A percentile compares a stretch with the other conserved stretches of the same genome.
Evolutionary conservation across 2,797 vertebrate genomes (phyloP).

Genomic region (Cossypha polioptera): DNA sequence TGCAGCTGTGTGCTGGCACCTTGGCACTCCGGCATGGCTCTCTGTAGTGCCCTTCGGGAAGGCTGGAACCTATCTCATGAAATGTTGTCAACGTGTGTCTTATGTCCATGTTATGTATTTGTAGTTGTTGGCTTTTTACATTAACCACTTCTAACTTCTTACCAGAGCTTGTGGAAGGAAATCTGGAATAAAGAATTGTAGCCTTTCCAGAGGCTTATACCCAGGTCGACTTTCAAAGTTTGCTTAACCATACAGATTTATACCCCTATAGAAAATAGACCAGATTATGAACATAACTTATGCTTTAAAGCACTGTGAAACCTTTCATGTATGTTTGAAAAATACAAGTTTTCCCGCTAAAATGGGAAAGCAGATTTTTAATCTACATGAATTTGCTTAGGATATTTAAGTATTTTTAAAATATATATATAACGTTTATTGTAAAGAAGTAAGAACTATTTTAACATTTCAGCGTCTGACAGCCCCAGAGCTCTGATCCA

Average conservation of each 20-base stretch:
- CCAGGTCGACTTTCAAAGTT: not conserved
- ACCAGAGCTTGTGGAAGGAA: not conserved
- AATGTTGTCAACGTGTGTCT: not conserved
- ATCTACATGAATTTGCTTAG: rapidly evolving
- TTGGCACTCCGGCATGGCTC: not conserved
- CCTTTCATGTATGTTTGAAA: not conserved
- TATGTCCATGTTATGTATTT: not conserved
- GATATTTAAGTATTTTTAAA: not conserved
- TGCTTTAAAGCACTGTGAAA: not conserved
- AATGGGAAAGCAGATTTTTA: not conserved
- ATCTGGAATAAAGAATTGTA: not conserved
- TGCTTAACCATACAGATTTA: not conserved
- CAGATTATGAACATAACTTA: not conserved
- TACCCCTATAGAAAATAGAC: not conserved
- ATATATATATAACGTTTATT: not conserved
- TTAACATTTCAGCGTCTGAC: not conserved
- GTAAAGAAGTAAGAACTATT: not conserved
- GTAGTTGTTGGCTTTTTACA: not conserved
- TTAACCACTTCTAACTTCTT: not conserved
- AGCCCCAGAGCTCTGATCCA: not conserved
- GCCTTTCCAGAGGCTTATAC: not conserved
- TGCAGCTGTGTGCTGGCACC: not conserved
- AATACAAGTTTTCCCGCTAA: not conserved
- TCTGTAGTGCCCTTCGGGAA: not conserved
- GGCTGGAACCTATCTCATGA: not conserved